Evolutionary conservation across 2,888 invertebrate species (phyloP).

Genomic region (Noctuana brunneofusca): DNA sequence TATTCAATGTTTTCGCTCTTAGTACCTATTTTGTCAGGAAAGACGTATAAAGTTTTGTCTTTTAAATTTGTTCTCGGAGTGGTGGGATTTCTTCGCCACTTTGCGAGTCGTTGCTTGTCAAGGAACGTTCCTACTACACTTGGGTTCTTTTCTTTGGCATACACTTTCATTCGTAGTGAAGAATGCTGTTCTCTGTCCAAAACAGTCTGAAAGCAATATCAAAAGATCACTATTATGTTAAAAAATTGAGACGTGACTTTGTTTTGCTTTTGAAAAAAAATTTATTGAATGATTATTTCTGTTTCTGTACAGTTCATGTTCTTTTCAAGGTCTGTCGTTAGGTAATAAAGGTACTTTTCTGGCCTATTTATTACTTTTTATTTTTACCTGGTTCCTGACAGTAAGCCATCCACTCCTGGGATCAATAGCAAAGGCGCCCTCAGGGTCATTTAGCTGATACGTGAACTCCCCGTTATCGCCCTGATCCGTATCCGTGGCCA

Average conservation of each 20-base stretch:
- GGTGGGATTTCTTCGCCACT: constrained; percentile 64
- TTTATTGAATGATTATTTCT: too few species aligned
- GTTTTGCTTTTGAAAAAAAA: too few species aligned
- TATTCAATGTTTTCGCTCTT: constrained; percentile 73
- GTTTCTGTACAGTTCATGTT: too few species aligned
- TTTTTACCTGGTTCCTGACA: constrained; percentile 85
- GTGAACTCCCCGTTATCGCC: constrained; percentile 93
- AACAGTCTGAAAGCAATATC: constrained; percentile 78
- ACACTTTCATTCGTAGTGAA: constrained; percentile 88
- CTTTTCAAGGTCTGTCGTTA: too few species aligned
- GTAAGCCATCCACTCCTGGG: constrained; percentile 93
- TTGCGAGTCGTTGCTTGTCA: constrained; percentile 68
- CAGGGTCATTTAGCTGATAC: constrained; percentile 88
- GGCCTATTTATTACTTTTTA: neutral
- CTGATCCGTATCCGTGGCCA: constrained; percentile 91
- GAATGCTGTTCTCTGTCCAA: constrained; percentile 91
- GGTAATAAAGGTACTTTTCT: neutral
- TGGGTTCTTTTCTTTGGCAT: constrained; percentile 89
- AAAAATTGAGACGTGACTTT: too few species aligned
- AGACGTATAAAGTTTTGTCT: constrained; percentile 75
- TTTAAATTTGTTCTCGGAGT: constrained; percentile 52
- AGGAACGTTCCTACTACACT: constrained; percentile 84
- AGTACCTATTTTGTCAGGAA: constrained; percentile 71
- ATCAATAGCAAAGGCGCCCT: constrained; percentile 91
- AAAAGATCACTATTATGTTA: neutral